These are phyloP conservation scores for Blastobasis adustella DNA, from an alignment of 2,888 invertebrate species.

Conservation along the genomic window DNA sequence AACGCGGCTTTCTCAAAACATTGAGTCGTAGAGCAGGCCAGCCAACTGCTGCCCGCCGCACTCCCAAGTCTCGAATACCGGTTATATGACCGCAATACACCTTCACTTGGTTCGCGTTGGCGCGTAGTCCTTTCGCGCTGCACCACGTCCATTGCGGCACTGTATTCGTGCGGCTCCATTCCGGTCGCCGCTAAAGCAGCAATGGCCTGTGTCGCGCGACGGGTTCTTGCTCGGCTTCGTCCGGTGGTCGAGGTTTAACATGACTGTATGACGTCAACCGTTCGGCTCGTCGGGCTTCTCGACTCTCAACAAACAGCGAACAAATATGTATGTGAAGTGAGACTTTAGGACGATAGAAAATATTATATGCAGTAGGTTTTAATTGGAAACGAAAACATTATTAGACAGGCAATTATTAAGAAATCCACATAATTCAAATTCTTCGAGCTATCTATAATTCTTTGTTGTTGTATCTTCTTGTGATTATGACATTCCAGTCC, in stretches of 20 bases:
- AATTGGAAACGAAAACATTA: no score
- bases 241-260: slow-evolving; percentile 53
- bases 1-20: slow-evolving; percentile 72
- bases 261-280: slow-evolving; percentile 69
- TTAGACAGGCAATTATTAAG: no score
- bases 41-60: slow-evolving; percentile 33
- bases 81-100: slow-evolving; percentile 73
- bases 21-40: slow-evolving; percentile 53
- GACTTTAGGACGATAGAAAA: no score
- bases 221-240: slow-evolving; percentile 23
- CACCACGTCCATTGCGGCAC: slow-evolving; percentile 41
- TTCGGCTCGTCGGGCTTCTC: slow-evolving; percentile 70
- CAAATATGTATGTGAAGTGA: slow-evolving; percentile 25
- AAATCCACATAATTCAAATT: no score
- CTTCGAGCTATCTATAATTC: no score
- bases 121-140: slow-evolving; percentile 25
- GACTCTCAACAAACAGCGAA: slow-evolving; percentile 63
- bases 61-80: slow-evolving; percentile 54
- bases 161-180: slow-evolving; percentile 14
- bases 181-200: slow-evolving; percentile 26
- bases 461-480: no score
- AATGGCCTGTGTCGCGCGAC: slow-evolving; percentile 29
- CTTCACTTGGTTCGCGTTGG: slow-evolving; percentile 41
- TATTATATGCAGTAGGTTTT: no score
- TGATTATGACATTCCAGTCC: no score